Percentiles rank a stretch among this genome's conserved stretches.
Evolutionary conservation across 2,888 invertebrate genomes (phyloP).

Genomic region (Pristionchus fissidentatus): DNA sequence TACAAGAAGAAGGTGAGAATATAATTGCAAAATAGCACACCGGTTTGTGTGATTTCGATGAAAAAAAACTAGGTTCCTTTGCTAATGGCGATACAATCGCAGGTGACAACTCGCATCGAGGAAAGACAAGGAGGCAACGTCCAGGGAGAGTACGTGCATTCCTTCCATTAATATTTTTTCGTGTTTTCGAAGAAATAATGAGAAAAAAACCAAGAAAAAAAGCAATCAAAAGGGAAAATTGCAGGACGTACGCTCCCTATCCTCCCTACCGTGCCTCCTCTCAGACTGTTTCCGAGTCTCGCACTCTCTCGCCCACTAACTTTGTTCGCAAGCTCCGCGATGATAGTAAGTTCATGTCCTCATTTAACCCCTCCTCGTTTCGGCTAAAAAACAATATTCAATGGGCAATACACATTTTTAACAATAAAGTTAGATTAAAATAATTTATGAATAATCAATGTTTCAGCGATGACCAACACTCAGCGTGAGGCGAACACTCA

Average conservation of each 20-base stretch:
- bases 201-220: background rate
- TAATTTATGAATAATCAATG: no score
- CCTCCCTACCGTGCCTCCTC: conserved; percentile 68
- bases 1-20: conserved; percentile 54
- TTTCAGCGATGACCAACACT: conserved; percentile 69
- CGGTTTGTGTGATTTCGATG: background rate
- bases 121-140: conserved; percentile 48
- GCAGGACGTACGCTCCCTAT: conserved; percentile 63
- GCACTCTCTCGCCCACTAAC: conserved; percentile 67
- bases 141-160: conserved; percentile 33
- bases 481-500: conserved; percentile 74
- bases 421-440: no score
- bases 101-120: conserved; percentile 47
- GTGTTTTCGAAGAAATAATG: no score
- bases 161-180: no score
- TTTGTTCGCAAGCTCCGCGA: conserved; percentile 74
- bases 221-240: background rate
- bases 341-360: conserved; percentile 62
- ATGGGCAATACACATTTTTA: no score
- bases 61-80: conserved; percentile 51
- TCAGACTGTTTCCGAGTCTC: conserved; percentile 43
- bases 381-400: no score
- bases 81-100: background rate
- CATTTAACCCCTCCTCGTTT: no score
- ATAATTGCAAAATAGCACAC: background rate